Evolutionary conservation across 2,888 invertebrate species (phyloP).

Genomic region (Sylvicola cinctus): DNA sequence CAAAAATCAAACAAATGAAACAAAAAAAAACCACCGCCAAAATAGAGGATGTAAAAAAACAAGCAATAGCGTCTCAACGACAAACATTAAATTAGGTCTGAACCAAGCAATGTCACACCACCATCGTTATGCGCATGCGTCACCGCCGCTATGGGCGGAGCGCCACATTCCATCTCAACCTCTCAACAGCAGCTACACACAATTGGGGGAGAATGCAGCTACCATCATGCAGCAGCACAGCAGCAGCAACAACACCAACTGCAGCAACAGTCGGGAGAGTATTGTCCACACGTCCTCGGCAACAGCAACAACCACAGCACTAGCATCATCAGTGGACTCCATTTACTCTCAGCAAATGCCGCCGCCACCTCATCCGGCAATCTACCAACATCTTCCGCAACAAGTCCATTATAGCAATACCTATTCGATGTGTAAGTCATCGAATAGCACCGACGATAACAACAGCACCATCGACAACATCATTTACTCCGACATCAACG

Average conservation of each 20-base stretch:
- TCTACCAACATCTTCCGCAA: conserved; percentile 11
- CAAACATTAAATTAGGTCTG: too few species aligned
- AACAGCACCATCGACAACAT: conserved; percentile 18
- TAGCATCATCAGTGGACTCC: conserved; percentile 11
- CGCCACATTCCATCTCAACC: conserved; percentile 6
- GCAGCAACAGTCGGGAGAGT: conserved; percentile 32
- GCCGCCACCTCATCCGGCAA: conserved; percentile 11
- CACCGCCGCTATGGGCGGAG: conserved; percentile 10
- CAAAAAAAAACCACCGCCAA: conserved; percentile 22
- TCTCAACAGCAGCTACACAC: conserved; percentile 19
- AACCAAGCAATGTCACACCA: background rate
- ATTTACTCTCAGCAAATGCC: conserved; percentile 16
- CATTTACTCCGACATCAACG: conserved; percentile 25
- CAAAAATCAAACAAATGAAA: conserved; percentile 1
- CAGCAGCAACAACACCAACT: conserved; percentile 29
- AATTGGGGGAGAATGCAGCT: conserved; percentile 18
- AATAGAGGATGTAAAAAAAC: too few species aligned
- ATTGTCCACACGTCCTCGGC: conserved; percentile 16
- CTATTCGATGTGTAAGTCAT: conserved; percentile 27
- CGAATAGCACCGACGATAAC: conserved; percentile 18
- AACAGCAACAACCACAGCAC: conserved; percentile 12
- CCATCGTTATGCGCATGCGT: conserved; percentile 21
- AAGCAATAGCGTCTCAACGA: too few species aligned
- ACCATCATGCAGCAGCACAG: conserved; percentile 20
- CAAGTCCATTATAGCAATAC: conserved; percentile 29